These are phyloP conservation scores for Miltochrista miniata DNA, from an alignment of 2,888 invertebrate species.

Conservation along the genomic window DNA sequence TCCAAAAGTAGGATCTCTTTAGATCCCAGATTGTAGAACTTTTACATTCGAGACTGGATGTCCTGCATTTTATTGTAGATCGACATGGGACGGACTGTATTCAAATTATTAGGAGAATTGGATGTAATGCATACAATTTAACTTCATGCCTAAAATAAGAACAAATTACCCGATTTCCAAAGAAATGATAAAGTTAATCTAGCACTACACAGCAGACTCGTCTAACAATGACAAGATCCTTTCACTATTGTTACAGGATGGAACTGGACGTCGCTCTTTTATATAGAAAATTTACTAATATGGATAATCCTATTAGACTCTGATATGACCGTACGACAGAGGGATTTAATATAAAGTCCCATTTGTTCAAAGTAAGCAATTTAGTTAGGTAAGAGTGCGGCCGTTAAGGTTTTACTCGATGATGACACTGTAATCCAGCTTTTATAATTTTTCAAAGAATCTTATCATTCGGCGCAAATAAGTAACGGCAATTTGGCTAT, in stretches of 20 bases:
- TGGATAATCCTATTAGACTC: constrained; percentile 32
- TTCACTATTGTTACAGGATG: constrained; percentile 27
- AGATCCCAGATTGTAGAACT: too few relatives aligned
- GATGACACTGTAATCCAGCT: too few relatives aligned
- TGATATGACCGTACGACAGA: constrained; percentile 12
- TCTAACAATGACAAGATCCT: constrained; percentile 21
- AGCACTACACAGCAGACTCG: constrained; percentile 17
- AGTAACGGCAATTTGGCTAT: too few relatives aligned
- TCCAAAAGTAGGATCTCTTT: too few relatives aligned
- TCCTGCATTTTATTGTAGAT: too few relatives aligned
- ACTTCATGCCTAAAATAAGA: not conserved
- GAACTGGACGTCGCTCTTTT: constrained; percentile 30
- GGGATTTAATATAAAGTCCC: constrained; percentile 4
- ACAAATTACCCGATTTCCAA: constrained; percentile 15
- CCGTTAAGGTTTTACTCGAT: too few relatives aligned
- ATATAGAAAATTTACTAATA: constrained; percentile 33
- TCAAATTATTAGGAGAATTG: too few relatives aligned
- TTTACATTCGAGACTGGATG: too few relatives aligned
- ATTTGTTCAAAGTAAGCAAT: not conserved
- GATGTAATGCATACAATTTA: not conserved
- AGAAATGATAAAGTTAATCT: constrained; percentile 16
- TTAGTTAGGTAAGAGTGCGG: not conserved
- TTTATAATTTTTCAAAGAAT: too few relatives aligned
- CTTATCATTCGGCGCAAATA: too few relatives aligned
- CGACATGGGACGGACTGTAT: too few relatives aligned